These are phyloP conservation scores for Charina bottae DNA, from an alignment of 2,113 vertebrate genomes.

Conservation along the genomic window DNA sequence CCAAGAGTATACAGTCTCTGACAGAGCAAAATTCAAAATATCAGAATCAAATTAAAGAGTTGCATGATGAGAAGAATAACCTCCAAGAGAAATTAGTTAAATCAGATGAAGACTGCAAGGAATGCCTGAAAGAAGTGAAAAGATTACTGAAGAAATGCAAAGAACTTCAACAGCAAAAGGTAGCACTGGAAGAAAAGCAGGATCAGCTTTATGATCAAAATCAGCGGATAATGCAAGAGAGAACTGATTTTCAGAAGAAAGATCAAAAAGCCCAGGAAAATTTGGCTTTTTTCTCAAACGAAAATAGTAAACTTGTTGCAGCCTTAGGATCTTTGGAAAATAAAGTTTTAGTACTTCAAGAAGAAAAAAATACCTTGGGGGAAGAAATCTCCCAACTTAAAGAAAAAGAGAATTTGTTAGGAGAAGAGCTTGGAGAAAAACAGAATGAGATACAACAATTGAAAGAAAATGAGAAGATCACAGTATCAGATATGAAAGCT, in stretches of 20 bases:
- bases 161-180: constrained; percentile 64
- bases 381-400: constrained; percentile 44
- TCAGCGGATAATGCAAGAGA: constrained; percentile 47
- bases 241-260: constrained; percentile 57
- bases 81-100: constrained; percentile 59
- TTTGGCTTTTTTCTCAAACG: constrained; percentile 35
- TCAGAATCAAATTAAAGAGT: constrained; percentile 52
- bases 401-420: constrained; percentile 52
- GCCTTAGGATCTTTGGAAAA: constrained; percentile 56
- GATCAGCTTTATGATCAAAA: constrained; percentile 66
- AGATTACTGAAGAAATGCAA: constrained; percentile 63
- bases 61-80: constrained; percentile 65
- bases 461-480: constrained; percentile 51
- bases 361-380: constrained; percentile 60
- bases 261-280: constrained; percentile 61
- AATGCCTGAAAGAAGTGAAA: constrained; percentile 64
- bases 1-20: constrained; percentile 51
- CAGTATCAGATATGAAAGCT: constrained; percentile 52
- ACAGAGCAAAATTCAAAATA: constrained; percentile 59
- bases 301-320: constrained; percentile 47
- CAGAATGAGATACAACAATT: constrained; percentile 52
- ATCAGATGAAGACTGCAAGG: constrained; percentile 62
- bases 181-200: constrained; percentile 61
- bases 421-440: constrained; percentile 58
- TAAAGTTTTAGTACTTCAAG: constrained; percentile 34